Evolutionary conservation across 2,113 vertebrate genomes (phyloP).

Genomic region (Melanostigma gelatinosum): DNA sequence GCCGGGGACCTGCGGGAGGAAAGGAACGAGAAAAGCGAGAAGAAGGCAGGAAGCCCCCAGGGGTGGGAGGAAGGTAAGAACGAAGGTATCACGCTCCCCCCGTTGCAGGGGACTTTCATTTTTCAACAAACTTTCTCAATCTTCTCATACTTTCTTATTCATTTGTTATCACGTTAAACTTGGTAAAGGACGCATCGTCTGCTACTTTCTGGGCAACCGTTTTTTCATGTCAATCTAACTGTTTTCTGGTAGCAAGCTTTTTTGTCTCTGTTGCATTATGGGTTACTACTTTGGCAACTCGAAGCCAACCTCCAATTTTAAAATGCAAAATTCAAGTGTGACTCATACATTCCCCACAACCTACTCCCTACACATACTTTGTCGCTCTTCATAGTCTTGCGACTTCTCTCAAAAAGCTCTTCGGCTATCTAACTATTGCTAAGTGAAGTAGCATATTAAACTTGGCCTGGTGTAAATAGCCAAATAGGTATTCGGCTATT

Average conservation of each 20-base stretch:
- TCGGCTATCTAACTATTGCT: not conserved
- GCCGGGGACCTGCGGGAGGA: slow-evolving; percentile 67
- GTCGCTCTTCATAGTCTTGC: not conserved
- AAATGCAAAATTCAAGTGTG: not conserved
- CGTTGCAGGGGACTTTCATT: slow-evolving; percentile 61
- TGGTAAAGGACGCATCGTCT: not conserved
- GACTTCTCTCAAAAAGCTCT: not conserved
- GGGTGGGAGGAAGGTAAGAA: slow-evolving; percentile 85
- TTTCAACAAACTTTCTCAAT: slow-evolving; percentile 40
- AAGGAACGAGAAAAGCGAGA: slow-evolving; percentile 56
- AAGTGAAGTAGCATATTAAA: not conserved
- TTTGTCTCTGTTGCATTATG: not conserved
- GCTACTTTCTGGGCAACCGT: not conserved
- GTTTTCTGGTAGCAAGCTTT: not conserved
- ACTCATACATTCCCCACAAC: not conserved
- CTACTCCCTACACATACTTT: not conserved
- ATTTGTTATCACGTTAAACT: not conserved
- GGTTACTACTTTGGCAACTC: not conserved
- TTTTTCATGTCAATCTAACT: not conserved
- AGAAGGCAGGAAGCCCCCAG: slow-evolving; percentile 73
- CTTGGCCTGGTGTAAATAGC: not conserved
- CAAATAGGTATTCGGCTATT: too few relatives aligned
- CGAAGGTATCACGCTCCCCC: slow-evolving; percentile 72
- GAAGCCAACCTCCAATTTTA: not conserved
- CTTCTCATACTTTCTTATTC: not conserved